Conservation (phyloP, 2,113 vertebrate species). For the Pogonocichla stellata region DNA sequence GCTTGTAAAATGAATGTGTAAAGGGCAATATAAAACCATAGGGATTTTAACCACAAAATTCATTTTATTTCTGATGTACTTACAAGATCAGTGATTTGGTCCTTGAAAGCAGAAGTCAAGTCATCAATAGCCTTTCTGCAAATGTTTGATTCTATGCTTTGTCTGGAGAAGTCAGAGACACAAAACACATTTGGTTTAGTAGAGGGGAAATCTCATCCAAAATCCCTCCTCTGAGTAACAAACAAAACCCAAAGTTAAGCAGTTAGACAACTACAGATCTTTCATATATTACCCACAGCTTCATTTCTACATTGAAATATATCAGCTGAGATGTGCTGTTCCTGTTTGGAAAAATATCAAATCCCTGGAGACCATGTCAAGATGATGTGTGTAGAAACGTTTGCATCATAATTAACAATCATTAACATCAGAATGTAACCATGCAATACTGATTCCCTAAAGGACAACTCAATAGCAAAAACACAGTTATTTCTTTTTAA, state of each 20-base stretch:
- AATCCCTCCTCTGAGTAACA: not conserved
- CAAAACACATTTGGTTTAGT: not conserved
- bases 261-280: not conserved
- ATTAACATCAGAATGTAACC: not conserved
- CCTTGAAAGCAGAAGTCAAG: slow-evolving; percentile 77
- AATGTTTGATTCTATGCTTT: slow-evolving; percentile 68
- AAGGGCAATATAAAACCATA: not conserved
- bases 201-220: not conserved
- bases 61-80: slow-evolving; percentile 29
- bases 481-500: fast-evolving
- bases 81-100: slow-evolving; percentile 81
- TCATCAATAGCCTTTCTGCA: slow-evolving; percentile 70
- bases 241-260: not conserved
- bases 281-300: not conserved
- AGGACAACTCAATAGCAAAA: not conserved
- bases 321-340: not conserved
- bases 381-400: not conserved
- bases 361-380: not conserved
- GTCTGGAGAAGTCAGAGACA: slow-evolving; percentile 66
- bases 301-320: not conserved
- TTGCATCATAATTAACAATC: not conserved
- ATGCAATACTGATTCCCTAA: not conserved
- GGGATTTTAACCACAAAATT: not conserved
- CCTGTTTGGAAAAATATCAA: not conserved
- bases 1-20: not conserved